Base-by-base conservation (phyloP, 2,888 invertebrate species). In the Pogonocherus hispidulus region DNA sequence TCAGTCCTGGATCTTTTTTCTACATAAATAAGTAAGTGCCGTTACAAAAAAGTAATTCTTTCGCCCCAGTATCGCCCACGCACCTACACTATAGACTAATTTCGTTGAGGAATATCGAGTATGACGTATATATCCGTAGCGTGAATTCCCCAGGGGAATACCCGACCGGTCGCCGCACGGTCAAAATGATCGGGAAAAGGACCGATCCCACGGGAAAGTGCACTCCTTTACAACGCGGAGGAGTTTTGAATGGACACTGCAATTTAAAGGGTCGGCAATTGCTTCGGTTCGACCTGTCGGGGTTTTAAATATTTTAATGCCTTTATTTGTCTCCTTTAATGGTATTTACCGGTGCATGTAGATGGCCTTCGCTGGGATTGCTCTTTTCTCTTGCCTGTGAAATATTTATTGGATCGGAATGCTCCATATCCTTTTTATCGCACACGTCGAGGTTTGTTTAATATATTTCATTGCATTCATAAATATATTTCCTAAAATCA, bases 151-250 rank as follows among this genome's bases (percentile, higher is more conserved):
- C 66, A 20, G 41, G 71, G 73, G 73, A 68, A 73, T 66, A 69
- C 66, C 63, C 69, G 60, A 52, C 59, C 69, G 69, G 69, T 60
- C 70, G 68, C 41, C 63, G 67, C 70, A 71, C 66, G 73, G 73
- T 73, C 73, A 71, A 71, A 71, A 73, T 73, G 70, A 73, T 73
- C 70, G 71, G 63, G 71, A 71, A 73, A 73, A 73, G 71, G 67
- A 66, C 71, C 63, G 67, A 27, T 68, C 71, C 65, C 70, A 37
- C 32, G 73, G 70, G 62, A 41, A 63, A 55, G 46, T 37, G 65
- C 64, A 65, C 64, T 60, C 63, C 62, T 51, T 46, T 46, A 46
- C 44, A 57, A 27, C 44, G 35, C 27, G 32, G 51, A 37, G 51
- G 46, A 44, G 32, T 16, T 27, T 22, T 20, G 32, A 47, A 47